Percentiles rank a stretch among this genome's conserved stretches.
These are phyloP conservation scores for Melanotaenia trifasciata DNA, from an alignment of 2,797 vertebrate genomes.

Conservation along the genomic window DNA sequence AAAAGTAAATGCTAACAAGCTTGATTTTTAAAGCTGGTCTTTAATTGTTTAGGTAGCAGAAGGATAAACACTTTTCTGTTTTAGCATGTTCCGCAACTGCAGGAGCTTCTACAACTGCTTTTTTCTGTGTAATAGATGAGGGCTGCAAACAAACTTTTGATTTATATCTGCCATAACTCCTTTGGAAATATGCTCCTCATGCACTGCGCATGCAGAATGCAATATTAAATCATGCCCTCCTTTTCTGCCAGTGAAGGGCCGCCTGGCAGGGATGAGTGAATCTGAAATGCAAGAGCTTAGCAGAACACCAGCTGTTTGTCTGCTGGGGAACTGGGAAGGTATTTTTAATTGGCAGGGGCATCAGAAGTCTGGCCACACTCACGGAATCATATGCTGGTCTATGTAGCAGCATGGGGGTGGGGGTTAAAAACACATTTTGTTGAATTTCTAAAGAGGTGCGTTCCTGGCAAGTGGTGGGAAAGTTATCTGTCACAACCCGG, in stretches of 20 bases:
- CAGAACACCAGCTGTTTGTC: conserved; percentile 62
- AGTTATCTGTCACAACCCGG: conserved; percentile 52
- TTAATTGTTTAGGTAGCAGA: conserved; percentile 4
- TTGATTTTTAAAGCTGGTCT: conserved; percentile 12
- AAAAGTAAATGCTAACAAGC: neutral
- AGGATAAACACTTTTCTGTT: conserved; percentile 18
- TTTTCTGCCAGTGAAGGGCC: conserved; percentile 39
- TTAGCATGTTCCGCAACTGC: conserved; percentile 28
- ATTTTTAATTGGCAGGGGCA: conserved; percentile 53
- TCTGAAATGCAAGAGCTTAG: conserved; percentile 61
- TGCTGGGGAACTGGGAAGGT: conserved; percentile 39
- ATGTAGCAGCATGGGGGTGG: conserved; percentile 23
- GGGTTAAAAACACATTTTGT: conserved; percentile 55
- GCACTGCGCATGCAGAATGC: conserved; percentile 52
- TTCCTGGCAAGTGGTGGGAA: conserved; percentile 54
- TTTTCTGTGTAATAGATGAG: conserved; percentile 36
- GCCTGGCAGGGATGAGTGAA: conserved; percentile 44
- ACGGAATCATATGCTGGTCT: conserved; percentile 64
- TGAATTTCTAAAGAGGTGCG: conserved; percentile 8
- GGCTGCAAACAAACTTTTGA: conserved; percentile 65
- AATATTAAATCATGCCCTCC: conserved; percentile 58
- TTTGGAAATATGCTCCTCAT: conserved; percentile 67
- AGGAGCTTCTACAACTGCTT: conserved; percentile 24
- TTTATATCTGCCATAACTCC: conserved; percentile 66
- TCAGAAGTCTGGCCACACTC: conserved; percentile 53